Conservation (phyloP, 2,888 invertebrate genomes). For the Pediacus dermestoides region DNA sequence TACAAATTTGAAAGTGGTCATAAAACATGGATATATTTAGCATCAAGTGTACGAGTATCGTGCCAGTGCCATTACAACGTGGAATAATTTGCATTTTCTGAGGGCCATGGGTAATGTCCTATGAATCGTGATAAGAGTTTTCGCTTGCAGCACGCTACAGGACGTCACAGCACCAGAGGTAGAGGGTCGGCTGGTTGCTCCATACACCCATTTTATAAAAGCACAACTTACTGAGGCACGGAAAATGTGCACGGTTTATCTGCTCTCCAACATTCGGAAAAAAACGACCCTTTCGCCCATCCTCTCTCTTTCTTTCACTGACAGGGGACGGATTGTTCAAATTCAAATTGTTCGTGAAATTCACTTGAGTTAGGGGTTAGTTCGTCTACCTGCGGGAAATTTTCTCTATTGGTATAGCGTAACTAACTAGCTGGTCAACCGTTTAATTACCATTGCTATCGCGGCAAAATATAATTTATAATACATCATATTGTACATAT, state of each 20-base stretch:
- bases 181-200: conserved; percentile 4
- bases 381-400: no score
- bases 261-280: conserved; percentile 16
- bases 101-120: conserved; percentile 47
- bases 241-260: conserved; percentile 21
- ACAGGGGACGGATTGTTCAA: conserved; percentile 28
- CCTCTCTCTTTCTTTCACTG: conserved; percentile 18
- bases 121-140: conserved; percentile 47
- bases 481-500: no score
- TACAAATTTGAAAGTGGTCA: no score
- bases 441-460: no score
- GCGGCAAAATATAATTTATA: no score
- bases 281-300: conserved; percentile 17
- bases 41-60: conserved; percentile 34
- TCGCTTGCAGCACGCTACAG: conserved; percentile 23
- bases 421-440: no score
- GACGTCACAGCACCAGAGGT: conserved; percentile 1
- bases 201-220: conserved; percentile 6
- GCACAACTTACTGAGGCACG: conserved; percentile 14
- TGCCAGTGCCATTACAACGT: conserved; percentile 43
- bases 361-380: conserved; percentile 30
- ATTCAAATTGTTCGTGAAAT: conserved; percentile 33
- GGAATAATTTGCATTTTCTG: conserved; percentile 47
- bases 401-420: no score
- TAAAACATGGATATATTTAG: conserved; percentile 28